Evolutionary conservation across 2,113 vertebrate genomes (phyloP), one percentile per base, ranked within the genome.

Genomic region (Physeter macrocephalus): DNA sequence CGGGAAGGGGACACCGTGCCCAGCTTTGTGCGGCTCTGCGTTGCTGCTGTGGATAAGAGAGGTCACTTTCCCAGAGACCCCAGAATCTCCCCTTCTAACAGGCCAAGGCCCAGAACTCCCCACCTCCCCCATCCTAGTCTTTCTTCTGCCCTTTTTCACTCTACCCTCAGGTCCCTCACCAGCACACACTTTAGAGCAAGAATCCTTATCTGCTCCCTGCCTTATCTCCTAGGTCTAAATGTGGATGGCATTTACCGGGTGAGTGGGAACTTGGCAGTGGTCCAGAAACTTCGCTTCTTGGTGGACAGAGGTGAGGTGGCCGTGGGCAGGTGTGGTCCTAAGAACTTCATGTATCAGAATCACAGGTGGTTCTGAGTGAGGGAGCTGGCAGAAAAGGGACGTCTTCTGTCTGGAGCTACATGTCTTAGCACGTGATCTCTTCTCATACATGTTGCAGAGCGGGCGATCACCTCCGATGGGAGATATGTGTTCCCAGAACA

Each of bases 241-340:
- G 98, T 99, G 10, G 99, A 99, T 20, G 99, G 99, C n/a, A 99
- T 99, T 98, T 99, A 99, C 98, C 98, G 99, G 86, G 99, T 99
- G 34, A 99, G 99, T 0, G 99, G 99, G 80, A 99, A 99, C 97
- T 98, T 99, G 97, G 99, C 99, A 0, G 98, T 99, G 92, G 99
- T 99, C 97, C 99, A 99, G 98, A 99, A 99, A 96, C 98, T 99
- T 61, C 99, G 99, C 57, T 99, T 99, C 93, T 96, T 99, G 34
- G 99, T 99, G 82, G 99, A 99, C 98, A 99, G 99, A 78, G 99
- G 99, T 99, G n/a, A 97, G 98, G 99, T 98, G 39, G 72, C 21
- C 52, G 46, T 57, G 69, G 25, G 43, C 41, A 34, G 57, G 52
- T 52, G 25, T 52, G 20, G 39, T 15, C 1, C 17, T 57, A 18